phyloP scores from a whole-genome alignment of 2,888 invertebrate genomes.

The Coelinius sp. region DNA sequence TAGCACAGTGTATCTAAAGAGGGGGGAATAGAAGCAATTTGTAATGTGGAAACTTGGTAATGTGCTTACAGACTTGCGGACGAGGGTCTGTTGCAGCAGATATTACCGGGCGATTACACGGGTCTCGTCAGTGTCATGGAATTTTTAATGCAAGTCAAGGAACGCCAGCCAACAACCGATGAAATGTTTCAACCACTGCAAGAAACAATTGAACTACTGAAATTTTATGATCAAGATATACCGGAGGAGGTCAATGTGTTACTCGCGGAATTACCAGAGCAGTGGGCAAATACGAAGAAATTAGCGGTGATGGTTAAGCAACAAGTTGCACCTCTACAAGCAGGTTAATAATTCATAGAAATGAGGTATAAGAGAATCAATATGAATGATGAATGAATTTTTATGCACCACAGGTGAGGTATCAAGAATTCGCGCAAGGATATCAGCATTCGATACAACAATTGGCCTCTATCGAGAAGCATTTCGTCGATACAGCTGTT shows the following conservation, averaged over 20 bases:
- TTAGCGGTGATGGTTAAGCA: conserved; percentile 92
- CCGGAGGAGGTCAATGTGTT: conserved; percentile 96
- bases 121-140: conserved; percentile 95
- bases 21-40: conserved; percentile 25
- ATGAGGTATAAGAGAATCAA: too few species aligned
- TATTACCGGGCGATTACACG: conserved; percentile 88
- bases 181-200: conserved; percentile 96
- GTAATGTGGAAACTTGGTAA: conserved; percentile 27
- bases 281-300: conserved; percentile 96
- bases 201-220: conserved; percentile 92
- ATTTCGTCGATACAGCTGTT: conserved; percentile 85
- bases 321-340: conserved; percentile 94
- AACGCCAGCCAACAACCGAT: conserved; percentile 88
- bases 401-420: conserved; percentile 78
- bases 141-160: conserved; percentile 92
- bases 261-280: conserved; percentile 92
- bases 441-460: conserved; percentile 86
- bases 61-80: conserved; percentile 75
- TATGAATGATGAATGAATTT: conserved; percentile 1
- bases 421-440: conserved; percentile 88
- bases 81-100: conserved; percentile 79
- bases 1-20: neutral
- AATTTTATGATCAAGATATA: conserved; percentile 96
- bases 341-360: conserved; percentile 72
- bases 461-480: conserved; percentile 90